A percentile compares a stretch with the other conserved stretches of the same genome.
These are phyloP conservation scores for Stenolophus ochropezus DNA, from an alignment of 2,888 invertebrate genomes.

Conservation along the genomic window DNA sequence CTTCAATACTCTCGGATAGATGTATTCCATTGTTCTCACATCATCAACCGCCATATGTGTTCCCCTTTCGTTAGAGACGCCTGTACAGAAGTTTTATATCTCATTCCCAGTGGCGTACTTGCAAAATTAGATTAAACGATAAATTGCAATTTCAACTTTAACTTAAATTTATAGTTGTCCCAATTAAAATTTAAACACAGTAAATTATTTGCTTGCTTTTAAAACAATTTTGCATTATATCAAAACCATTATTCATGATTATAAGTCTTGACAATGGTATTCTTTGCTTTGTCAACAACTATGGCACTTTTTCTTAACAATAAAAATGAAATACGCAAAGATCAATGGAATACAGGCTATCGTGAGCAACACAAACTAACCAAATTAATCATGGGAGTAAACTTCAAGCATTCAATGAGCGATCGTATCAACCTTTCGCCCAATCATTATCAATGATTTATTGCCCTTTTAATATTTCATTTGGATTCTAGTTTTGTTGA, in stretches of 20 bases:
- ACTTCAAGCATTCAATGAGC: too few relatives aligned
- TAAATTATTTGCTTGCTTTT: not conserved
- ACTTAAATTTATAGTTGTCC: not conserved
- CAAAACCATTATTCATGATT: slow-evolving; percentile 24
- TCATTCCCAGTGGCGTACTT: slow-evolving; percentile 22
- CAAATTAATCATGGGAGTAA: slow-evolving; percentile 37
- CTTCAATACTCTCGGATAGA: not conserved
- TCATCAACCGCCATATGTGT: not conserved
- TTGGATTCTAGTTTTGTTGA: slow-evolving; percentile 24
- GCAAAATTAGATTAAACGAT: not conserved
- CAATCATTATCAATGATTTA: slow-evolving; percentile 53
- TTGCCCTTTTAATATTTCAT: slow-evolving; percentile 48
- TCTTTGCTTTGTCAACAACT: slow-evolving; percentile 2
- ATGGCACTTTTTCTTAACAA: not conserved
- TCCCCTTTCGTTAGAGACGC: too few relatives aligned
- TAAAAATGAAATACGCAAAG: not conserved
- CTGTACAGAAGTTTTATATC: too few relatives aligned
- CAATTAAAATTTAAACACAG: not conserved
- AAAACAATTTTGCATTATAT: not conserved
- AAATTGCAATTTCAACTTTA: slow-evolving; percentile 1
- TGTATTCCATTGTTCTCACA: slow-evolving; percentile 7
- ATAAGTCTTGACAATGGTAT: not conserved
- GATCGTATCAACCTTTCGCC: slow-evolving; percentile 40
- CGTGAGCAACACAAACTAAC: slow-evolving; percentile 28
- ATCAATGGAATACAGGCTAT: slow-evolving; percentile 31